Evolutionary conservation across 2,113 vertebrate genomes (phyloP).

Genomic region (Procavia capensis): DNA sequence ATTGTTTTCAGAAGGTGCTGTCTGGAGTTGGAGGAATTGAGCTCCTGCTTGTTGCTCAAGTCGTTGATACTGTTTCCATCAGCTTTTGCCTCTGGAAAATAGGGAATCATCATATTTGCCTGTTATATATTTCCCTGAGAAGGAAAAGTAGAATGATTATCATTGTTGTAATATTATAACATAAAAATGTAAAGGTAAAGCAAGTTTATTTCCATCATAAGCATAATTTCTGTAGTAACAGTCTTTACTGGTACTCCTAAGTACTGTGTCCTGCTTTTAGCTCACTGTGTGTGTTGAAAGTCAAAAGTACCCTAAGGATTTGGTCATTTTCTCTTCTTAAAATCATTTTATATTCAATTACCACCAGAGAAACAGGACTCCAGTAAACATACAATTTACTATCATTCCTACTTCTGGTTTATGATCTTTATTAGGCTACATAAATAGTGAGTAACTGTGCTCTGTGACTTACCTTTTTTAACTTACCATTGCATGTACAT

Average conservation of each 20-base stretch:
- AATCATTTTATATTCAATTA: constrained; percentile 44
- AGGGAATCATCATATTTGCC: not conserved
- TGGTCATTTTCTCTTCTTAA: constrained; percentile 14
- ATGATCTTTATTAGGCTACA: constrained; percentile 12
- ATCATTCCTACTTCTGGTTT: constrained; percentile 23
- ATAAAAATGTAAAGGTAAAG: not conserved
- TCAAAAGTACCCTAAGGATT: constrained; percentile 25
- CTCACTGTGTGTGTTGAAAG: not conserved
- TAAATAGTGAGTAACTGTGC: not conserved
- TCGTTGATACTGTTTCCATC: not conserved
- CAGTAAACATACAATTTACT: constrained; percentile 26
- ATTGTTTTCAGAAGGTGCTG: constrained; percentile 6
- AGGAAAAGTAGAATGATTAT: not conserved
- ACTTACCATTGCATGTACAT: not conserved
- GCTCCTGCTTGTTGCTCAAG: not conserved
- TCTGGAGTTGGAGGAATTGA: not conserved
- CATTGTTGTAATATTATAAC: not conserved
- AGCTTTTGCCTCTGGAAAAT: not conserved
- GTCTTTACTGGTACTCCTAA: not conserved
- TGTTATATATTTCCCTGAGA: not conserved
- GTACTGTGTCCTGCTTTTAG: not conserved
- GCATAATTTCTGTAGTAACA: not conserved
- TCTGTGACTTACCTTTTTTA: not conserved
- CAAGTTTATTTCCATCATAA: not conserved
- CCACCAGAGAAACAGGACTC: not conserved